Evolutionary conservation across 1,140 invertebrate genomes (phyloP), one percentile per base, ranked within the genome.

Genomic region (Metopolophium dirhodum): DNA sequence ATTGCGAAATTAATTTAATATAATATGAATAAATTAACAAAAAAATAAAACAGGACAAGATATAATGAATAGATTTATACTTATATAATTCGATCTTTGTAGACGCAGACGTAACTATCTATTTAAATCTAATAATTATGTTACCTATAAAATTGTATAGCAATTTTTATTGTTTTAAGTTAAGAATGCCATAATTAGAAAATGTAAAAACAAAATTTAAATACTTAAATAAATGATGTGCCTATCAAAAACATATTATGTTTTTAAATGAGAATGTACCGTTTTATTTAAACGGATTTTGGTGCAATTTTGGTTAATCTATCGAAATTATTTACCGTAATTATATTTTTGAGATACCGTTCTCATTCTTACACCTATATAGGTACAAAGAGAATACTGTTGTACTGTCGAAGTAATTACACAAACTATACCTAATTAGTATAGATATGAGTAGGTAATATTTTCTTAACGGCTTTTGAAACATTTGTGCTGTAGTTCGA

Each of bases 41-140:
- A n/a, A n/a, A 54, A 68, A 68, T 11, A 68, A n/a, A 18, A n/a
- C 26, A 61, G 11, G 57, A 11, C 26, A 68, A n/a, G 9, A n/a
- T n/a, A 68, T n/a, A 68, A n/a, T 68, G 30, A n/a, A 68, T n/a
- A 68, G 30, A 68, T 68, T 18, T n/a, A 68, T n/a, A n/a, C n/a
- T n/a, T 68, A 68, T 7, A 68, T 54, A 54, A 22, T 54, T 68
- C 4, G 18, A n/a, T 68, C 30, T 68, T 68, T n/a, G 14, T 68
- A 18, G 30, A 18, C 30, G 11, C 57, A 61, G 26, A 61, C 30
- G 14, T n/a, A n/a, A 77, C n/a, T 77, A 77, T 77, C 14, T n/a
- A 77, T n/a, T 77, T n/a, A 77, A 77, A 77, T 77, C 30, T 77
- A 77, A 77, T 77, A 77, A n/a, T 77, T n/a, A 77, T 77, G 14